Evolutionary conservation across 2,888 invertebrate species (phyloP).

Genomic region (Melanotus villosus): DNA sequence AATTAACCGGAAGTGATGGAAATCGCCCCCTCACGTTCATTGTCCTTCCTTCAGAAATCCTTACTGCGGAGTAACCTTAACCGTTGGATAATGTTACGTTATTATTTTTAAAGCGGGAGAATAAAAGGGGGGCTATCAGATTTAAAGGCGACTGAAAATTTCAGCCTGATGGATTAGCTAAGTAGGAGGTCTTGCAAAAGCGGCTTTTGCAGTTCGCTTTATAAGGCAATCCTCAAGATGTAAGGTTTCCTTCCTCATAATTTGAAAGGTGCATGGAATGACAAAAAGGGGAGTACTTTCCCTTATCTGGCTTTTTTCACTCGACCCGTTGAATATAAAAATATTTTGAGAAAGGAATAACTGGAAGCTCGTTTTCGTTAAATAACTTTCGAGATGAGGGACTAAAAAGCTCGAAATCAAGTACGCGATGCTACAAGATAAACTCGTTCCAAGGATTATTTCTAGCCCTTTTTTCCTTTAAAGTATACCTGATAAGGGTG

Average conservation of each 20-base stretch:
- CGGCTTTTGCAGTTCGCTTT: not conserved
- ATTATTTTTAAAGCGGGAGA: not conserved
- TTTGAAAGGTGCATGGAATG: conserved; percentile 1
- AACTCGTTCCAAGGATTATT: not conserved
- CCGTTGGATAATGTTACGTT: not conserved
- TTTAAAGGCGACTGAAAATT: too few species aligned
- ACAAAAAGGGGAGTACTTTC: not conserved
- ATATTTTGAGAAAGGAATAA: not conserved
- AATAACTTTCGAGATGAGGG: not conserved
- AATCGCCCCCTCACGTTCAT: too few species aligned
- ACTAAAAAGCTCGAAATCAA: not conserved
- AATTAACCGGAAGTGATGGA: not conserved
- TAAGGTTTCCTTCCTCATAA: not conserved
- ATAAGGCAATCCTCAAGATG: too few species aligned
- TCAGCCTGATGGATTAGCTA: not conserved
- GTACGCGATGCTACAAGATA: not conserved
- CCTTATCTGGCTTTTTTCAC: conserved; percentile 1
- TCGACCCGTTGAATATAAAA: not conserved
- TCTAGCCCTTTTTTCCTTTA: too few species aligned
- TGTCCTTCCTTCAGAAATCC: too few species aligned
- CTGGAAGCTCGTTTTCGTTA: not conserved
- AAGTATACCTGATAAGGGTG: not conserved
- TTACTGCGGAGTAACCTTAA: too few species aligned
- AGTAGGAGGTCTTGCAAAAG: not conserved
- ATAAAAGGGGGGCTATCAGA: not conserved